Evolutionary conservation across 2,888 invertebrate genomes (phyloP), one percentile per base, ranked within the genome.

Genomic region (Fragum fragum): DNA sequence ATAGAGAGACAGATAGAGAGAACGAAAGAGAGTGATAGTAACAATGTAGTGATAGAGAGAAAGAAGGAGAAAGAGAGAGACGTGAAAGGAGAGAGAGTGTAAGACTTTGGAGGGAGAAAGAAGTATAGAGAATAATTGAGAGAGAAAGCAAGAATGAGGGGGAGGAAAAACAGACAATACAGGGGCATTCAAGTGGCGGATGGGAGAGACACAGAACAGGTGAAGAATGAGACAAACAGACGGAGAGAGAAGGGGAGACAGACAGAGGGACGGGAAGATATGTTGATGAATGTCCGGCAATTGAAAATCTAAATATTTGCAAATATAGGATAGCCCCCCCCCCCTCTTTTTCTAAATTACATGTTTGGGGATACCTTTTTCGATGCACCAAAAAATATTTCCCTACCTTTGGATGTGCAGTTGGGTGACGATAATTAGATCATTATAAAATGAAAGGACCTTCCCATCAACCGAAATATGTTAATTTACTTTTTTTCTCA

Each of bases 371-470:
- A 9, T 36, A 36, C 32, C 3, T 36, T 36, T 36, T 36, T 9
- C 32, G 32, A 36, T 36, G 32, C 32, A 36, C 32, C 32, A 36
- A 36, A 3, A 9, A 36, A 47, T 47, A 47, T 47, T 47, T 47
- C 16, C 14, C 18, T 47, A n/a, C 47, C 47, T 18, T 18, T 47
- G 47, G 47, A 47, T 47, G 47, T 47, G 47, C 47, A 47, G 32
- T n/a, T 47, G 47, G n/a, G n/a, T 47, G 14, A 16, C 47, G 47
- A 47, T 47, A 47, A 47, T 47, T 47, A 47, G 47, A 47, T 47
- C 47, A 47, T 47, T 47, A 47, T 47, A 47, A 47, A 26, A 57
- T 57, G 57, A 57, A 57, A 57, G 57, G 57, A 57, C 57, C 57
- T 57, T 57, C 57, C 57, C 57, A 23, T 57, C 57, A 21, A 57